Evolutionary conservation across 2,888 invertebrate genomes (phyloP), one percentile per base, ranked within the genome.

Genomic region (Colostygia pectinataria): DNA sequence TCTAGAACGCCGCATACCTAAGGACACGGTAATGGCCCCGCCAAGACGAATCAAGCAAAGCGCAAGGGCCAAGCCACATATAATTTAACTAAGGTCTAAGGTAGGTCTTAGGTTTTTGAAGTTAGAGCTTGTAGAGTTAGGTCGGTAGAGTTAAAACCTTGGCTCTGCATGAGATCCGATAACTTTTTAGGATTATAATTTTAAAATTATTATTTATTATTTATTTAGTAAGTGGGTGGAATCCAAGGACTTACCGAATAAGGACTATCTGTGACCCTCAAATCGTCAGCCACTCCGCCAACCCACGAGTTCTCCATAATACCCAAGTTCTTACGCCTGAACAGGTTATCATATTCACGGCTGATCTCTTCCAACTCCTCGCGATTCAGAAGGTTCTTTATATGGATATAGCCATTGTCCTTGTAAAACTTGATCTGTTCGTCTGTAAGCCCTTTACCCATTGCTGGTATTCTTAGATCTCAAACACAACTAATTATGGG

Each of bases 291-390:
- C 34, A 53, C 40, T 9, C 83, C 77, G 2, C 92, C 92, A 0
- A 74, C 75, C 92, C 92, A 92, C 0, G 91, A 84, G 18, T 91
- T 85, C 61, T 92, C 92, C 63, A 91, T 76, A 23, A 86, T 87
- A 5, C 74, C 59, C 52, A 80, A 74, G 44, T 81, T 83, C 62
- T 92, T 91, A 31, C 84, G 77, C 25, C 72, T 69, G 57, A 92
- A 92, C 41, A 92, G 63, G 18, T 82, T 73, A 59, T 92, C 83
- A 58, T 92, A 92, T 49, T 91, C 90, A 0, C 76, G 59, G 0
- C 78, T 81, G 20, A 92, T 77, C 50, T 80, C 78, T 4, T 84
- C 68, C 7, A 92, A 64, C 57, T 92, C 90, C 9, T 78, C 69
- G 0, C 74, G 65, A 0, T 81, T 71, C 18, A 91, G 81, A n/a